phyloP scores from a whole-genome alignment of 2,113 vertebrate species.

The Hemichromis elongatus region DNA sequence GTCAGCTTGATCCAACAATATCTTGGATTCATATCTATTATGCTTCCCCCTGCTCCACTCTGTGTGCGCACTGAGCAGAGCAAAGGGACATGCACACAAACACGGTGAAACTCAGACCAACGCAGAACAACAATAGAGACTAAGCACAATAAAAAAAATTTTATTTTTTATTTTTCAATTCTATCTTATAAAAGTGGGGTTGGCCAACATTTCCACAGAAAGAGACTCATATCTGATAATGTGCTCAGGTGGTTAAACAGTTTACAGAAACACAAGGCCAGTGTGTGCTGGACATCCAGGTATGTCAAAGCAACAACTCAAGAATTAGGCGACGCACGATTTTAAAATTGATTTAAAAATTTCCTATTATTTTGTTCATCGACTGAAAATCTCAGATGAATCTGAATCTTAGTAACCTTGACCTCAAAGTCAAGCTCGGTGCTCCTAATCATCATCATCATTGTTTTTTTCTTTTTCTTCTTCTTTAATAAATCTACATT shows the following conservation, averaged over 20 bases:
- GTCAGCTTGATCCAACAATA: accelerated
- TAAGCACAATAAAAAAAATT: background rate
- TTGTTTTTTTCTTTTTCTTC: no score
- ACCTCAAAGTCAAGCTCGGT: background rate
- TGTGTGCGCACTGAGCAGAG: background rate
- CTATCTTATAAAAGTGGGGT: background rate
- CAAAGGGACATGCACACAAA: background rate
- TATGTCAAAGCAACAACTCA: background rate
- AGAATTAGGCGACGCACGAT: background rate
- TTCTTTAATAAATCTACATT: no score
- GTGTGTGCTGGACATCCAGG: background rate
- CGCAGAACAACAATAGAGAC: background rate
- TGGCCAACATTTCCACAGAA: background rate
- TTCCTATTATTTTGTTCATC: background rate
- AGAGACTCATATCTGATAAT: background rate
- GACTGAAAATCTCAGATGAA: background rate
- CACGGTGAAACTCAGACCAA: background rate
- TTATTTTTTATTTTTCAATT: no score
- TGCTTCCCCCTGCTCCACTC: background rate
- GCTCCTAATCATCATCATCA: background rate
- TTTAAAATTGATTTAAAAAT: background rate
- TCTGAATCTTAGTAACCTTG: background rate
- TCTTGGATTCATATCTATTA: background rate
- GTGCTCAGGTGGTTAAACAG: background rate
- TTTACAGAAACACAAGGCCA: background rate